phyloP scores from a whole-genome alignment of 2,888 invertebrate species.

The Spodoptera littoralis region DNA sequence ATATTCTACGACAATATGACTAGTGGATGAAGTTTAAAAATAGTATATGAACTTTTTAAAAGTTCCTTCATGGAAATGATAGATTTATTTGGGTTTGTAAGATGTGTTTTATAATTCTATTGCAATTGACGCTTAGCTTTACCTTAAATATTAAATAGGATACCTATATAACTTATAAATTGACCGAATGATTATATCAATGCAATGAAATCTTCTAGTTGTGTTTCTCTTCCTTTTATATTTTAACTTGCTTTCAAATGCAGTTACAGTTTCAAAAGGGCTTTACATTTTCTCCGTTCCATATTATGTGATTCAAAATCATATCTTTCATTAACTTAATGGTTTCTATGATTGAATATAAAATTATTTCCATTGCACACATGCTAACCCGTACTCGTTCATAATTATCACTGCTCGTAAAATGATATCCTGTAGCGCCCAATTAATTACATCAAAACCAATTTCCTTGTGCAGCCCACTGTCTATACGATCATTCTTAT shows the following conservation, averaged over 20 bases:
- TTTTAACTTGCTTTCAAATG: constrained; percentile 1
- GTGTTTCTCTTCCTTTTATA: not conserved
- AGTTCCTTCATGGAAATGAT: too few species aligned
- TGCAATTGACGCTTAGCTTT: too few species aligned
- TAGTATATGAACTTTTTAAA: too few species aligned
- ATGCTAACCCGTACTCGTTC: constrained; percentile 46
- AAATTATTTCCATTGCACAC: constrained; percentile 43
- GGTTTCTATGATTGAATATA: constrained; percentile 41
- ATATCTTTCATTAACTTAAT: constrained; percentile 18
- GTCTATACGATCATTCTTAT: constrained; percentile 23
- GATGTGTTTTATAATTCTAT: too few species aligned
- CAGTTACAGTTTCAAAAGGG: constrained; percentile 5
- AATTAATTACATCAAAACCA: constrained; percentile 67
- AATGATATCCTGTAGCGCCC: constrained; percentile 69
- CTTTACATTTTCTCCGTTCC: constrained; percentile 7
- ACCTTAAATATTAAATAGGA: too few species aligned
- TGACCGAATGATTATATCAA: too few species aligned
- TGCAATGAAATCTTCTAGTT: too few species aligned
- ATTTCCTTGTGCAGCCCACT: constrained; percentile 17
- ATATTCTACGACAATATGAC: too few species aligned
- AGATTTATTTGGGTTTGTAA: too few species aligned
- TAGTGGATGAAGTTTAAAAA: too few species aligned
- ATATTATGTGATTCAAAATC: constrained; percentile 21
- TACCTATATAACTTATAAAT: too few species aligned
- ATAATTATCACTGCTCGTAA: constrained; percentile 67